Percentiles rank a stretch among this genome's conserved stretches.
These are phyloP conservation scores for Cavia porcellus DNA, from an alignment of 2,113 vertebrate species.

Conservation along the genomic window DNA sequence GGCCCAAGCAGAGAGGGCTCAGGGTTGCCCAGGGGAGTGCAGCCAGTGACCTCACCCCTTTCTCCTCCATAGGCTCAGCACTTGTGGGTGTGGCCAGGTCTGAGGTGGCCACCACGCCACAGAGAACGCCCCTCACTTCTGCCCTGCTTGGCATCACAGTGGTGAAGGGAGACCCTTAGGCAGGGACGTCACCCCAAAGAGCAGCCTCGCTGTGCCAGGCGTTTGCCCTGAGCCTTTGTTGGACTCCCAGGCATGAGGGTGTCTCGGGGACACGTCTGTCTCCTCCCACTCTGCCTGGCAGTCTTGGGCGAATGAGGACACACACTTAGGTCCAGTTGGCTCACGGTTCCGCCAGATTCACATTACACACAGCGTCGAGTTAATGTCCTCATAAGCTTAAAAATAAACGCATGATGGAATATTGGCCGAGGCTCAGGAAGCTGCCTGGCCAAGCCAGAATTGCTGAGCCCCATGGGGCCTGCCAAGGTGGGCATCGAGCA, in stretches of 20 bases:
- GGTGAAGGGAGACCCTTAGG: not conserved
- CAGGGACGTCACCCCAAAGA: not conserved
- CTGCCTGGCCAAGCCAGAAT: constrained; percentile 54
- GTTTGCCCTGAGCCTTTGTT: not conserved
- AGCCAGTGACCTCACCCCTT: not conserved
- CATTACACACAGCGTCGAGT: not conserved
- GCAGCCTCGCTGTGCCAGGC: not conserved
- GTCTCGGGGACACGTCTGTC: not conserved
- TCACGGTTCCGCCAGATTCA: constrained; percentile 50
- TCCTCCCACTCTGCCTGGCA: not conserved
- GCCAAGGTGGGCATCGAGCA: constrained; percentile 66
- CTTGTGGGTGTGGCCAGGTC: not conserved
- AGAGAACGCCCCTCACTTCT: not conserved
- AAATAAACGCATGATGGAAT: constrained; percentile 82
- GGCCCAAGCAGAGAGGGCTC: not conserved
- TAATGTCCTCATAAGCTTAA: constrained; percentile 79
- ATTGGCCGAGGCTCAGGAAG: not conserved
- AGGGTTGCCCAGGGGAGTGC: not conserved
- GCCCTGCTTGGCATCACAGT: rapidly evolving
- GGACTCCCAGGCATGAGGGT: not conserved
- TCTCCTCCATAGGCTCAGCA: not conserved
- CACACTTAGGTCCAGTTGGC: constrained; percentile 24
- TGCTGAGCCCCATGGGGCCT: constrained; percentile 66
- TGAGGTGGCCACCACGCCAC: not conserved
- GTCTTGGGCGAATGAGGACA: constrained; percentile 49